These are phyloP conservation scores for Anoura caudifer DNA, from an alignment of 2,113 vertebrate genomes.

Conservation along the genomic window DNA sequence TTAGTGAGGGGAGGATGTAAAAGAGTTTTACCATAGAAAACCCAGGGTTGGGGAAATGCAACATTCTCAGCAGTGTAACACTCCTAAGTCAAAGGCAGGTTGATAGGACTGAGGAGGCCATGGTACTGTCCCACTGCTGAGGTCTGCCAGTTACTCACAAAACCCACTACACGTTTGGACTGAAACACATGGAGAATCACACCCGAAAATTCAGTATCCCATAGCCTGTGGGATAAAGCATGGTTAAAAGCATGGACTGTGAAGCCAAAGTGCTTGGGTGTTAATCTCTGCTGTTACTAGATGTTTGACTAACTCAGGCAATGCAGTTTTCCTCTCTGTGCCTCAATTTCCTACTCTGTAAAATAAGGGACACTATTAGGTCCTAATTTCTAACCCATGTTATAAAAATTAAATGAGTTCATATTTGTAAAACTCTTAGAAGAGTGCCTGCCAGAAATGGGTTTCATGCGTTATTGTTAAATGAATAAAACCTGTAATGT, in stretches of 20 bases:
- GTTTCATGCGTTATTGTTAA: neutral
- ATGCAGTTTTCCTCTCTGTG: neutral
- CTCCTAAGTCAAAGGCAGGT: neutral
- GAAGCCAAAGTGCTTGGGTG: neutral
- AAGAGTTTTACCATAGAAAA: neutral
- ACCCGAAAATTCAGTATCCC: neutral
- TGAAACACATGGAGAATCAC: neutral
- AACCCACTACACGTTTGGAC: neutral
- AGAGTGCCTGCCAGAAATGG: neutral
- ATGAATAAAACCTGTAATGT: neutral
- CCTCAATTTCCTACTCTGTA: neutral
- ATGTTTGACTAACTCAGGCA: neutral
- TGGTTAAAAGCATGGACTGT: neutral
- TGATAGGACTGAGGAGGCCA: neutral
- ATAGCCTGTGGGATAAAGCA: too few species aligned
- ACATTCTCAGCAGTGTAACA: neutral
- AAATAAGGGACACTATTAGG: neutral
- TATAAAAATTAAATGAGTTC: conserved; percentile 17
- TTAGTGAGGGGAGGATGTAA: neutral
- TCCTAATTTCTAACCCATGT: neutral
- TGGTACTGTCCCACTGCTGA: neutral
- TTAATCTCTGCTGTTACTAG: neutral
- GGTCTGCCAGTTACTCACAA: neutral
- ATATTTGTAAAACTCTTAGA: conserved; percentile 3
- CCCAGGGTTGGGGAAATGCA: neutral